Base-by-base conservation (phyloP, 2,797 vertebrate genomes). In the Phylloscopus collybita region DNA sequence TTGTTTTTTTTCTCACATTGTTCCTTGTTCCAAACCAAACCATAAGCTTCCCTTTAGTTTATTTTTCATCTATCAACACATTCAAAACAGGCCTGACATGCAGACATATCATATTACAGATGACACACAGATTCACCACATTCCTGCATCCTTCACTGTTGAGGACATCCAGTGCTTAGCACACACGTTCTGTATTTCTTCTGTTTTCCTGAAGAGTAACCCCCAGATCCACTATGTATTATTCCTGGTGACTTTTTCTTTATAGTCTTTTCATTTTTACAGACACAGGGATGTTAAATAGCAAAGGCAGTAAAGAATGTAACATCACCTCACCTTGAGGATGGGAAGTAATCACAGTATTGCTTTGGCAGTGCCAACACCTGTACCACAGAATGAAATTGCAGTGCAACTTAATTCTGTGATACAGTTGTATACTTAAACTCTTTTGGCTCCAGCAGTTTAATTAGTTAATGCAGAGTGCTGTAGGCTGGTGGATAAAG, bases 21-120 rank as follows among this genome's bases (percentile, higher is more conserved):
- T 60, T 93, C 23, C 30, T 87, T 57, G 25, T 70, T 89, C 38
- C 34, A 85, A 87, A 67, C 22, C 11, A 54, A 79, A 66, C 66
- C 8, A 5, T 60, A 13, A 60, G 38, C 30, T 71, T 53, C 26
- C 8, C 32, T 75, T 75, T 67, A 42, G 38, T 88, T 84, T 86
- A 61, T 72, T 92, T 84, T 86, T 65, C 61, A 34, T 66, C n/a
- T 56, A 2, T 73, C 40, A 50, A 20, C 50, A 64, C 18, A 45
- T 88, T 80, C 57, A 66, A 71, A 94, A 66, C 19, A 53, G 18
- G 12, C 29, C 49, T 80, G 29, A 56, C 20, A 49, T 34, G 32
- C 49, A 90, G 57, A 50, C 13, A 14, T 56, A n/a, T 16, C 56
- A 9, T 51, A 56, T 66, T 92, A 79, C 47, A 56, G 73, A 64